phyloP scores from a whole-genome alignment of 2,797 vertebrate genomes.

The Corythornis leucogaster region DNA sequence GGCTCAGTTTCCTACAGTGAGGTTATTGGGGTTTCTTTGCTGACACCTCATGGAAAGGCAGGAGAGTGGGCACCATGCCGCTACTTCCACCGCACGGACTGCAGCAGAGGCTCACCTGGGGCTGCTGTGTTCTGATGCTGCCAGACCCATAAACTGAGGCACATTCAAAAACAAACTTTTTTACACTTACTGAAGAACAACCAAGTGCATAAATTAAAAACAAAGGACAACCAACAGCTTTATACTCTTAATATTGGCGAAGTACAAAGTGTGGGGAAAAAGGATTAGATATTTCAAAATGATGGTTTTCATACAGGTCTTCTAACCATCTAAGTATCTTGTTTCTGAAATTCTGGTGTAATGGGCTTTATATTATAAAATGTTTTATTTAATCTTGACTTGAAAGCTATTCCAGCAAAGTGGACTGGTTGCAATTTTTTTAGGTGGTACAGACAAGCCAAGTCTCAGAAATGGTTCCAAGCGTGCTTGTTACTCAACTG shows the following conservation, averaged over 20 bases:
- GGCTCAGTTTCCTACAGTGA: neutral
- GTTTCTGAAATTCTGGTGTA: neutral
- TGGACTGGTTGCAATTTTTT: neutral
- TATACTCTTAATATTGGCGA: neutral
- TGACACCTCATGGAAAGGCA: neutral
- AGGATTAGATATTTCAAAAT: constrained; percentile 2
- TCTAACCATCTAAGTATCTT: constrained; percentile 13
- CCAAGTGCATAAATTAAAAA: neutral
- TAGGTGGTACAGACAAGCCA: neutral
- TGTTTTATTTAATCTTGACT: constrained; percentile 35
- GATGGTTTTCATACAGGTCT: neutral
- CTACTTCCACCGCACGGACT: neutral
- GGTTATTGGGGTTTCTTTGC: neutral
- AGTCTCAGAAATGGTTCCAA: constrained; percentile 11
- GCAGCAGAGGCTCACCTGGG: fast-evolving
- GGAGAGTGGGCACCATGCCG: neutral
- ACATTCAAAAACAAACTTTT: neutral
- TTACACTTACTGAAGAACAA: neutral
- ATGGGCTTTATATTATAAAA: constrained; percentile 10
- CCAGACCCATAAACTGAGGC: neutral
- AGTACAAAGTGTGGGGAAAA: neutral
- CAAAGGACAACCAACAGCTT: neutral
- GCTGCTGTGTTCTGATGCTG: neutral
- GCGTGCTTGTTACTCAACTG: neutral
- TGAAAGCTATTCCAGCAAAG: neutral